phyloP scores from a whole-genome alignment of 2,888 invertebrate genomes.

The Dryomyza anilis region DNA sequence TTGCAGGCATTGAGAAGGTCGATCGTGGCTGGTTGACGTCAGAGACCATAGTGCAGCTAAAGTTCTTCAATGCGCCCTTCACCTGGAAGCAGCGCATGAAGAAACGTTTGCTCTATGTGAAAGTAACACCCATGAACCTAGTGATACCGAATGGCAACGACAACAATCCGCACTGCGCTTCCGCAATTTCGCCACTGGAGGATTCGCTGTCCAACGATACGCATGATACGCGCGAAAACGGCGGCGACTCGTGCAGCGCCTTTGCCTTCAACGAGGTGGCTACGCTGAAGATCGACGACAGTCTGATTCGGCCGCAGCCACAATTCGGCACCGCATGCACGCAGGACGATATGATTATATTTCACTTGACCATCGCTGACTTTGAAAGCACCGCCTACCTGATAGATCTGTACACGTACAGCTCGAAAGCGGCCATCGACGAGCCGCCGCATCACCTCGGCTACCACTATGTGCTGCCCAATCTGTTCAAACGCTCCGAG shows the following conservation, averaged over 20 bases:
- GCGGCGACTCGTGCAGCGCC: conserved; percentile 57
- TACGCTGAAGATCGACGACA: conserved; percentile 71
- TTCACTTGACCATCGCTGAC: conserved; percentile 77
- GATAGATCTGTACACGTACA: conserved; percentile 82
- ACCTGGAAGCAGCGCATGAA: conserved; percentile 75
- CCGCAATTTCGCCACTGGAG: conserved; percentile 61
- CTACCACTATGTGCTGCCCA: conserved; percentile 88
- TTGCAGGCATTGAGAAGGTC: conserved; percentile 64
- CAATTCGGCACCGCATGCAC: conserved; percentile 82
- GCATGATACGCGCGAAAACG: conserved; percentile 65
- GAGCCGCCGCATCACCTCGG: conserved; percentile 86
- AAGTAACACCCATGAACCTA: conserved; percentile 77
- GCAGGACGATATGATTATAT: conserved; percentile 75
- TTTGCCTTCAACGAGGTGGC: conserved; percentile 70
- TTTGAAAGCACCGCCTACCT: conserved; percentile 80
- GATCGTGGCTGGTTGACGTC: conserved; percentile 85
- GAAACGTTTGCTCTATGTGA: conserved; percentile 71
- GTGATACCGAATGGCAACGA: conserved; percentile 61
- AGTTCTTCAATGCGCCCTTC: conserved; percentile 80
- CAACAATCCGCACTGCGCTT: conserved; percentile 29
- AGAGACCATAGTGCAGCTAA: conserved; percentile 83
- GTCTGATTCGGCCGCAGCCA: conserved; percentile 71
- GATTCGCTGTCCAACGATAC: conserved; percentile 68
- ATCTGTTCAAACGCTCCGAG: conserved; percentile 78
- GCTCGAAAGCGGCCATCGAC: conserved; percentile 67